phyloP scores from a whole-genome alignment of 2,113 vertebrate genomes.

The Aspidoscelis tigris region DNA sequence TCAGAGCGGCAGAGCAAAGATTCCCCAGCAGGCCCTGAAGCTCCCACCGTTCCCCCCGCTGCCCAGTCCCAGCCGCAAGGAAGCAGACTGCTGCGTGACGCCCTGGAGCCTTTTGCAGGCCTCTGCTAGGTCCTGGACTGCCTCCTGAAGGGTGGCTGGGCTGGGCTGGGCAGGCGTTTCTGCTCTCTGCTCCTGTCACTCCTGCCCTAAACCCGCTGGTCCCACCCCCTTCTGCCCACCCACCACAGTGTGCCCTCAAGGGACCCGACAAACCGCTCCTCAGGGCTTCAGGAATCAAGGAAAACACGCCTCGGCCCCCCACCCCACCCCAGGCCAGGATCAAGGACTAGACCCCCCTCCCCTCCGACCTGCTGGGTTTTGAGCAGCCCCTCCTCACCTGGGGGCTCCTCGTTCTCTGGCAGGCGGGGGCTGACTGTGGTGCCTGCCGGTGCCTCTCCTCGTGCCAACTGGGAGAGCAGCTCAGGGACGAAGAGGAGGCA shows the following conservation, averaged over 20 bases:
- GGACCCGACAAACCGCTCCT: no score
- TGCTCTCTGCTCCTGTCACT: no score
- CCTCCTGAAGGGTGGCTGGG: no score
- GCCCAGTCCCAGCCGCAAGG: neutral
- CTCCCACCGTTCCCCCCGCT: no score
- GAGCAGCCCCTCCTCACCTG: neutral
- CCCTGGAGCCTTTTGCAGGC: no score
- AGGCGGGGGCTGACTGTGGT: neutral
- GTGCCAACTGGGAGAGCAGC: neutral
- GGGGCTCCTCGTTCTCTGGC: neutral
- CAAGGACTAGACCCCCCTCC: neutral
- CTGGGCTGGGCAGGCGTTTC: no score
- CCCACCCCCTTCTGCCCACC: no score
- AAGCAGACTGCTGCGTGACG: neutral
- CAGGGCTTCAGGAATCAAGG: no score
- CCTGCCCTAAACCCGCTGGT: no score
- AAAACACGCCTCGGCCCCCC: no score
- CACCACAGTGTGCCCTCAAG: neutral
- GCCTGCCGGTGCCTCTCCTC: neutral
- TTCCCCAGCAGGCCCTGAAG: neutral
- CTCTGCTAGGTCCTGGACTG: no score
- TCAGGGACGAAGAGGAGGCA: constrained; percentile 13
- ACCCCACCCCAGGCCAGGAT: no score
- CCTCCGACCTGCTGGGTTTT: accelerated
- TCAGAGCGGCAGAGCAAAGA: neutral